Conservation (phyloP, 2,888 invertebrate genomes). For the Formica aserva region DNA sequence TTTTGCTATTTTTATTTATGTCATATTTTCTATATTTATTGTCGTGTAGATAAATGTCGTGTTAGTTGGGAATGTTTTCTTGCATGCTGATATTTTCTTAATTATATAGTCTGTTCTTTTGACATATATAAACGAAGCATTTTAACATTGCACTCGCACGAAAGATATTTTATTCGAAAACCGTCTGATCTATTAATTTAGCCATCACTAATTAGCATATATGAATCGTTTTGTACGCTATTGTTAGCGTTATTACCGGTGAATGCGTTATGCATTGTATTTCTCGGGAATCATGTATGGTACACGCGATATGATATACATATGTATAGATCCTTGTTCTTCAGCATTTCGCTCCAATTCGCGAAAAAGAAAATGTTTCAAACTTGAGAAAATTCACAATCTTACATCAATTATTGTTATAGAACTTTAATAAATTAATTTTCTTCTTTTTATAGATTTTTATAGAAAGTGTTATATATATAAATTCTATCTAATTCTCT, state of each 20-base stretch:
- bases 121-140: not conserved
- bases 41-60: not conserved
- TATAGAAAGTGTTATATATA: not conserved
- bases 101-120: not conserved
- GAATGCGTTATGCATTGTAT: not conserved
- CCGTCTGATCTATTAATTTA: constrained; percentile 15
- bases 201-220: not conserved
- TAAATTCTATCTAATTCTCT: not conserved
- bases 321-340: not conserved
- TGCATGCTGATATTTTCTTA: not conserved
- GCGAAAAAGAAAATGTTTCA: not conserved
- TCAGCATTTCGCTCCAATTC: not conserved
- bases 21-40: constrained; percentile 4
- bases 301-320: not conserved
- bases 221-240: not conserved
- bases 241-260: not conserved
- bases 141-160: not conserved
- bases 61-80: not conserved
- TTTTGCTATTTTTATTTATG: not conserved
- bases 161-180: not conserved
- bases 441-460: not conserved
- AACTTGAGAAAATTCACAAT: not conserved
- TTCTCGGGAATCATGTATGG: not conserved
- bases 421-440: not conserved
- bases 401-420: not conserved